phyloP scores from a whole-genome alignment of 2,888 invertebrate genomes.

The Dexiosoma caninum region DNA sequence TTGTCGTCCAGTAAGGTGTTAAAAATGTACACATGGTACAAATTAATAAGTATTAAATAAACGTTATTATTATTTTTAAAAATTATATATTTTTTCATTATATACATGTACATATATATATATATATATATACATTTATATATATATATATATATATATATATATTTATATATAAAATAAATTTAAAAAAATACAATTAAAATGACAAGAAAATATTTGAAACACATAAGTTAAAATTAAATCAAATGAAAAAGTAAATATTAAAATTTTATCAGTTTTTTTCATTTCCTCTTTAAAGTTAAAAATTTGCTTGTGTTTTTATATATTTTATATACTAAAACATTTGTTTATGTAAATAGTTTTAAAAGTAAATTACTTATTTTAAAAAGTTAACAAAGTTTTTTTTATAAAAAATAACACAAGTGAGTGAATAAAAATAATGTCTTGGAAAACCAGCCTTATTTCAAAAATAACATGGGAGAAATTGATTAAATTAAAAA shows the following conservation, averaged over 20 bases:
- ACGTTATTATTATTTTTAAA: no score
- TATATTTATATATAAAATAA: no score
- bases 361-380: slow-evolving; percentile 56
- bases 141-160: slow-evolving; percentile 54
- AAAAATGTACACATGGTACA: slow-evolving; percentile 26
- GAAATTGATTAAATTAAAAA: slow-evolving; percentile 62
- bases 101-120: slow-evolving; percentile 38
- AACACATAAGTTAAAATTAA: slow-evolving; percentile 65
- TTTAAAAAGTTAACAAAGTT: slow-evolving; percentile 59
- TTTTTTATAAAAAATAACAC: slow-evolving; percentile 58
- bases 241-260: slow-evolving; percentile 54
- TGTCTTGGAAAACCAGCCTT: slow-evolving; percentile 79
- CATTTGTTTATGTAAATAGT: slow-evolving; percentile 57
- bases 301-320: slow-evolving; percentile 50
- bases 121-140: slow-evolving; percentile 50
- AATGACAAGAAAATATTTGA: slow-evolving; percentile 69
- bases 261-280: slow-evolving; percentile 46
- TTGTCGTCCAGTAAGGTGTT: slow-evolving; percentile 39
- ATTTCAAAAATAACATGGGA: slow-evolving; percentile 66
- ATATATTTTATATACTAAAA: slow-evolving; percentile 57
- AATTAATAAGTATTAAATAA: no score
- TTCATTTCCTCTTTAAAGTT: slow-evolving; percentile 35
- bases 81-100: background rate
- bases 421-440: slow-evolving; percentile 70
- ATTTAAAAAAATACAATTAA: slow-evolving; percentile 62